Evolutionary conservation across 2,888 invertebrate species (phyloP), one percentile per base, ranked within the genome.

Genomic region (Melolontha melolontha): DNA sequence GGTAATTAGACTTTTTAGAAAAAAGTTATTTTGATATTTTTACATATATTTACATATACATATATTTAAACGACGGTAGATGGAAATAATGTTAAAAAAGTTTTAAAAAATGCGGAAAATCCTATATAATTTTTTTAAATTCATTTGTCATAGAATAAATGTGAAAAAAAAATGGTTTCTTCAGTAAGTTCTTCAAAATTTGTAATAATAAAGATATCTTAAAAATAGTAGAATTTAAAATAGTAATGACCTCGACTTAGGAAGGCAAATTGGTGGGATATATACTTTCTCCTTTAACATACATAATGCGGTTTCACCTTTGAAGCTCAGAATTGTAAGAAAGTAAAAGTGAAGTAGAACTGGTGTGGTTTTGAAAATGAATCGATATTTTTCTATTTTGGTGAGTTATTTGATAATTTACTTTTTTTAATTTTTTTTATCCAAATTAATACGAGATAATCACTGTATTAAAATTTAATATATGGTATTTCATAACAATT

Each of bases 241-340:
- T 42, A 42, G 14, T 59, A 47, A 14, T 44, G 59, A 59, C 59
- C 44, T 59, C 34, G 44, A 29, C 59, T 59, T 59, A 44, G 44
- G 10, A 59, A 16, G 14, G 2, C 12, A 44, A 59, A 34, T 44
- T 59, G 59, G 59, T 59, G 59, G 59, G 59, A 59, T 17, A 55
- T 27, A 39, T 63, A 76, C 75, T 76, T 76, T 76, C 75, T 70
- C 74, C 70, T 69, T 68, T 27, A 12, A 14, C 29, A 41, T 69
- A 66, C 70, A 55, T 67, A 67, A 70, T 70, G 68, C 70, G 27
- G 69, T 75, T 75, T 76, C 73, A 75, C 75, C 73, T 70, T 72
- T 72, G 69, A 54, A 69, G 65, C 70, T 71, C 67, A 71, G 42
- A 71, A 55, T 55, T 41, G 66, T 40, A 51, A 63, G 71, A 70